Evolutionary conservation across 2,888 invertebrate genomes (phyloP), one percentile per base, ranked within the genome.

Genomic region (Scaptomyza caliginosa): DNA sequence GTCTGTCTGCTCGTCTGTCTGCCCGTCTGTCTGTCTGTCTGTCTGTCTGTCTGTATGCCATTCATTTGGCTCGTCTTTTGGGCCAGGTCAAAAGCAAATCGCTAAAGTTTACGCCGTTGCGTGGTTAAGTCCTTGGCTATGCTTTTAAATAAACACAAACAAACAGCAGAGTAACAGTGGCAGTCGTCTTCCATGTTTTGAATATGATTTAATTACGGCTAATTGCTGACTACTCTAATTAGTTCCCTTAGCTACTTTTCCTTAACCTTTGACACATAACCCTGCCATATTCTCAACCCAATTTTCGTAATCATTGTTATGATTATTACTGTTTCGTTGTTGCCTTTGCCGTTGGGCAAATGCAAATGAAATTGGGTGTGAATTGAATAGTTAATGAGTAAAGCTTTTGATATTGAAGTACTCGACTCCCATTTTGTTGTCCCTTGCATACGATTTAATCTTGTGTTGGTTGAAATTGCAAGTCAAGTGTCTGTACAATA

Each of bases 201-300:
- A 81, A 84, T 73, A 77, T 84, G 68, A 81, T 75, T 77, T 77
- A 84, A 84, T 84, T 81, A 81, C 75, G 63, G 63, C 75, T 71
- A 77, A 81, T 83, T 83, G 70, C 70, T 42, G 51, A 43, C 65
- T 51, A 42, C 45, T 63, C 73, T 81, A 84, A 81, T 81, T 83
- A 81, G 68, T 64, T 68, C 42, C 26, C 13, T 17, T 38, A 56
- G 45, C 49, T 50, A 19, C 56, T 57, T 32, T 32, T 30, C 45
- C 1, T 50, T 26, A 11, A 28, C 7, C 24, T 7, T 24, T n/a
- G n/a, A n/a, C n/a, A n/a, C n/a, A n/a, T n/a, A n/a, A 26, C 26
- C 11, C 17, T 19, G 24, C 32, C 30, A n/a, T 43, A 17, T 11
- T 17, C 19, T 17, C 21, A 36, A 4, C 21, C 17, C 28, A 26